Base-by-base conservation (phyloP, 2,888 invertebrate genomes). In the Agrilus mali region DNA sequence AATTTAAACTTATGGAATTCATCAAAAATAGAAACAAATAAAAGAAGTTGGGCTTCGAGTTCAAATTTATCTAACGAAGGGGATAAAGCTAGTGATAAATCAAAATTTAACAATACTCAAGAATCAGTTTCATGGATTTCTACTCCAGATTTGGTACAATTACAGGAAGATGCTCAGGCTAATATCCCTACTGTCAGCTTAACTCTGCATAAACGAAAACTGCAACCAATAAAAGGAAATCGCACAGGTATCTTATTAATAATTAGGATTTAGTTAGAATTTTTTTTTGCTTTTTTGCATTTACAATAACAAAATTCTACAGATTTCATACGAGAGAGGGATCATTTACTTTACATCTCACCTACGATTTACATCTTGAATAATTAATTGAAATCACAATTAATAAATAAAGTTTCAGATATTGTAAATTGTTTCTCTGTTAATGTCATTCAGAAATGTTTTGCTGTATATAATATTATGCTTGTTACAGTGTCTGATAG, bases 61-160 rank as follows among this genome's bases (percentile, higher is more conserved):
- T 78, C 81, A 51, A 86, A 84, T 63, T 72, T 86, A 13, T 51
- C 53, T 41, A 52, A 53, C 15, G 60, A 61, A 40, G 53, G 54
- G 43, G 51, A 54, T 40, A 50, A 45, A 33, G 53, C 51, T 38
- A 52, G 49, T 14, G 53, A 48, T 41, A 50, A 47, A 13, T 53
- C 51, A 42, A 56, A 50, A 44, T 55, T 47, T 47, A 50, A 46
- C 38, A 54, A 54, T 46, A 53, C 48, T 43, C 55, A 51, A 33
- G 59, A 57, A 43, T 65, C 65, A 38, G 69, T 78, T 53, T 80
- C 84, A 54, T 88, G 87, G 87, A 83, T 82, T 58, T 88, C 87
- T 52, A 84, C 86, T 53, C 84, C 86, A 54, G 86, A 87, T 68
- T 71, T 87, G 61, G 81, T 80, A 48, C 77, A 78, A 52, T 67